Conservation (phyloP, 2,888 invertebrate genomes). For the Ennomos fuscantarius region DNA sequence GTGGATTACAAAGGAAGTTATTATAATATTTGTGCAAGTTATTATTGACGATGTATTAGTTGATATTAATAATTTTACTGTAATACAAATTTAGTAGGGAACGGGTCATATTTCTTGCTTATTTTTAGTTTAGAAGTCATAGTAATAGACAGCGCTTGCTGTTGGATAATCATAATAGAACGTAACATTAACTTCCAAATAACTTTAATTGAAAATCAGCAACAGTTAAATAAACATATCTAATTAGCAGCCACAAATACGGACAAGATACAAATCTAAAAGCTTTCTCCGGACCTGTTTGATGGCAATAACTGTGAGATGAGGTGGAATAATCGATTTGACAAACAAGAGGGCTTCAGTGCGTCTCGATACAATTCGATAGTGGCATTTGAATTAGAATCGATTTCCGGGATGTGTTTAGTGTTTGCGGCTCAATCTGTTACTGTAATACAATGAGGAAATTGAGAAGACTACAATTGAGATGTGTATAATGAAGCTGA, state of each 20-base stretch:
- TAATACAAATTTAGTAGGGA: too few species aligned
- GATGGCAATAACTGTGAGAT: constrained; percentile 77
- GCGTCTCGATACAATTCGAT: constrained; percentile 67
- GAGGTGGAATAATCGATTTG: constrained; percentile 82
- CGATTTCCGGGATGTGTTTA: constrained; percentile 59
- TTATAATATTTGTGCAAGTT: neutral
- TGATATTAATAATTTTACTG: too few species aligned
- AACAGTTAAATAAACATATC: constrained; percentile 10
- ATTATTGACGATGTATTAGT: too few species aligned
- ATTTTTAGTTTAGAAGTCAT: too few species aligned
- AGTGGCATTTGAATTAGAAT: constrained; percentile 61
- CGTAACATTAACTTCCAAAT: neutral
- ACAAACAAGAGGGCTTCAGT: constrained; percentile 79
- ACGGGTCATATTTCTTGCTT: too few species aligned
- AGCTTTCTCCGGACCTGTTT: constrained; percentile 47
- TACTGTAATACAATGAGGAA: constrained; percentile 4
- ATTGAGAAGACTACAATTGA: constrained; percentile 1
- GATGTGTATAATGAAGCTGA: too few species aligned
- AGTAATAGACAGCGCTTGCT: neutral
- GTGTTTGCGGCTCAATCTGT: constrained; percentile 35
- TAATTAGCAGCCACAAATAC: constrained; percentile 26
- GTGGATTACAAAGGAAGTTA: constrained; percentile 12
- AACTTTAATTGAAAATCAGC: constrained; percentile 6
- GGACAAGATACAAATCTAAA: constrained; percentile 27
- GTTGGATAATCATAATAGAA: neutral